Percentiles rank a stretch among this genome's conserved stretches.
Evolutionary conservation across 2,888 invertebrate species (phyloP).

Genomic region (Brachyptera putata): DNA sequence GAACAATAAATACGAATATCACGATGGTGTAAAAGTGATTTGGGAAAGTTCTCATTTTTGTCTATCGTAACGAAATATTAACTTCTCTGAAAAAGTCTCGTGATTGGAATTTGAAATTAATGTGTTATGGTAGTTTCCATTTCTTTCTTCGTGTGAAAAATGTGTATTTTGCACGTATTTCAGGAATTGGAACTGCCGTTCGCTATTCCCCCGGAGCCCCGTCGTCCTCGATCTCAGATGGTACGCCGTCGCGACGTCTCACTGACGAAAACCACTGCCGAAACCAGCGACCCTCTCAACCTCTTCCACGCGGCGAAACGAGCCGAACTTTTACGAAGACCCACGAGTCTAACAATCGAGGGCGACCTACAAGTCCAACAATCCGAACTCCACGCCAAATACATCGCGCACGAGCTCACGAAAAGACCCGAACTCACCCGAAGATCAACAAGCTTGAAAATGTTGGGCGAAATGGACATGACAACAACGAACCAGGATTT

Average conservation of each 20-base stretch:
- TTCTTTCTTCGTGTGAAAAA: too few species aligned
- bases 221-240: neutral
- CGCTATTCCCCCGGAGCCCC: neutral
- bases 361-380: constrained; percentile 41
- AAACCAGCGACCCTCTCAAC: constrained; percentile 8
- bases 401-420: constrained; percentile 46
- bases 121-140: too few species aligned
- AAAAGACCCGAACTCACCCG: constrained; percentile 46
- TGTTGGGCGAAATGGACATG: constrained; percentile 50
- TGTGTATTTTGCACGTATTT: too few species aligned
- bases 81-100: too few species aligned
- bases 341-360: constrained; percentile 39
- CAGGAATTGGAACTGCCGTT: too few species aligned
- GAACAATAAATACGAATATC: too few species aligned
- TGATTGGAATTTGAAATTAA: too few species aligned
- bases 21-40: too few species aligned
- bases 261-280: neutral
- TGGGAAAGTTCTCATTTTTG: too few species aligned
- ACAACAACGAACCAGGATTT: constrained; percentile 51
- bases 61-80: too few species aligned
- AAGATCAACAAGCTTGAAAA: constrained; percentile 40
- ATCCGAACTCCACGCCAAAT: constrained; percentile 49
- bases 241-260: constrained; percentile 9
- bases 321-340: constrained; percentile 34
- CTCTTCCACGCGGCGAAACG: constrained; percentile 7